Conservation (phyloP, 1,140 invertebrate species). For the Drosophila kikkawai region DNA sequence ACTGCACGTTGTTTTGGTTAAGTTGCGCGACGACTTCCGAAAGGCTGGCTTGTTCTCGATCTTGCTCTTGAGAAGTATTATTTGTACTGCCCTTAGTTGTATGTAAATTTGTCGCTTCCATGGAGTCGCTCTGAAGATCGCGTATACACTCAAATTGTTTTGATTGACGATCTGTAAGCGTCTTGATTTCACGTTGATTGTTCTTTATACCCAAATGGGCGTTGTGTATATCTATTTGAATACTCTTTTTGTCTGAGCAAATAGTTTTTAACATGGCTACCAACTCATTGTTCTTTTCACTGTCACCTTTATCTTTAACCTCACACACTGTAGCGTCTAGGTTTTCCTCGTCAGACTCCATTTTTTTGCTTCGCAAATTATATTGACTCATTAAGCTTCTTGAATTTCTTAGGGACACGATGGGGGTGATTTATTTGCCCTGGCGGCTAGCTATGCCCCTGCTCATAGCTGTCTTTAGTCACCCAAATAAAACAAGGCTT, state of each 20-base stretch:
- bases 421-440: constrained; percentile 7
- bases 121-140: neutral
- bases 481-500: neutral
- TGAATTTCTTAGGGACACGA: constrained; percentile 3
- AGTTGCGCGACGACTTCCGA: neutral
- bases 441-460: constrained; percentile 3
- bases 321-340: neutral
- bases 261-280: no score
- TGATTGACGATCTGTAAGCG: neutral
- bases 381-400: neutral
- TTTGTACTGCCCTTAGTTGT: neutral
- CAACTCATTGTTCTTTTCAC: neutral
- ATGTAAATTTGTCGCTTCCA: neutral
- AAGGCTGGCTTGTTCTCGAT: neutral
- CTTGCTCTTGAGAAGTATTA: neutral
- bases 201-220: neutral
- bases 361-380: neutral
- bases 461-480: neutral
- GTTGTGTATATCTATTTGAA: neutral
- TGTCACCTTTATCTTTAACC: neutral
- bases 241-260: neutral
- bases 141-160: neutral
- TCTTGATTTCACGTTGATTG: constrained; percentile 1
- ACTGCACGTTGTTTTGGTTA: neutral
- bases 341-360: neutral